Evolutionary conservation across 2,888 invertebrate genomes (phyloP).

Genomic region (Cosmia trapezina): DNA sequence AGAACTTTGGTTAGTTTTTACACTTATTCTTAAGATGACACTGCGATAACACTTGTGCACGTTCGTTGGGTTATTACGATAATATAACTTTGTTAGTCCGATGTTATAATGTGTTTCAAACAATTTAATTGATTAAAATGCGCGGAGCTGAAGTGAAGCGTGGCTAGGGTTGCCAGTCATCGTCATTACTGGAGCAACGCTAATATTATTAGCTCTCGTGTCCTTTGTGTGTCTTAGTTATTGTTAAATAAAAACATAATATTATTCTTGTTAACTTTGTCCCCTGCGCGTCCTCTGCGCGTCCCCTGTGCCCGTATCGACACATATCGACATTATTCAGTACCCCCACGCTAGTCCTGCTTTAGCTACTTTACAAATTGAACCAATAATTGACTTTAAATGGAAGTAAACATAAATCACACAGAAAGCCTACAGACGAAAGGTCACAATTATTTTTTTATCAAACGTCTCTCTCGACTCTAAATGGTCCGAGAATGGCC

Average conservation of each 20-base stretch:
- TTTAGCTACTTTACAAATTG: constrained; percentile 22
- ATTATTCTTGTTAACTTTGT: not conserved
- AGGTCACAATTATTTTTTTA: constrained; percentile 9
- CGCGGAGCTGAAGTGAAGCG: no score
- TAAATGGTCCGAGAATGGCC: constrained; percentile 21
- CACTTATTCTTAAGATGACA: no score
- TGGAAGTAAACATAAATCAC: constrained; percentile 4
- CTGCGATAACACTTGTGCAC: no score
- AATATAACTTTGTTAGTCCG: no score
- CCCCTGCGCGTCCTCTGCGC: not conserved
- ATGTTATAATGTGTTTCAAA: no score
- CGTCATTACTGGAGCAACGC: not conserved
- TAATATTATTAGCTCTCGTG: not conserved
- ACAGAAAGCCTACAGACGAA: constrained; percentile 3
- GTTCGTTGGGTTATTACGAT: no score
- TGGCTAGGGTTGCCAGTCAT: no score
- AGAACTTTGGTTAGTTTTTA: no score
- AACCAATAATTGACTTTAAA: constrained; percentile 13
- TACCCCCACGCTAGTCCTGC: not conserved
- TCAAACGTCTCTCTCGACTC: constrained; percentile 1
- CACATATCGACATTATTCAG: not conserved
- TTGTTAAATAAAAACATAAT: not conserved
- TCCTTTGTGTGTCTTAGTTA: not conserved
- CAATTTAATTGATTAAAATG: no score
- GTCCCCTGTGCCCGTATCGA: not conserved